A percentile compares a stretch with the other conserved stretches of the same genome.
Conservation (phyloP, 2,113 vertebrate species). For the Dicerorhinus sumatrensis region DNA sequence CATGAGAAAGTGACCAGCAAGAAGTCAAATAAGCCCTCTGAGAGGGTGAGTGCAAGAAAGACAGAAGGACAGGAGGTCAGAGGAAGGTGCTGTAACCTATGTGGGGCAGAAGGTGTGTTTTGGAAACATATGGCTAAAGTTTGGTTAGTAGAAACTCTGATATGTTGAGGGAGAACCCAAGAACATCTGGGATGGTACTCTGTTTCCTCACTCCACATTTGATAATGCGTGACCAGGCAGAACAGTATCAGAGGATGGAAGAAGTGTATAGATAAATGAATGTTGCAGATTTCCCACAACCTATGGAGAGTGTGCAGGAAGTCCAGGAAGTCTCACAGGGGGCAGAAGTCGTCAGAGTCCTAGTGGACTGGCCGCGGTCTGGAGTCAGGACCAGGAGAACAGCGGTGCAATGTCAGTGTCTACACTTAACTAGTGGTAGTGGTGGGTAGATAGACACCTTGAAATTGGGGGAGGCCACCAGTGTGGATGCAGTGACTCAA, state of each 20-base stretch:
- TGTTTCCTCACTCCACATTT: neutral
- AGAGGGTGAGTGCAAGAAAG: neutral
- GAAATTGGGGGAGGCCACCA: rapidly evolving
- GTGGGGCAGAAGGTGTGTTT: neutral
- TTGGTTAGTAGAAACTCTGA: neutral
- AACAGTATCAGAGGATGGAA: neutral
- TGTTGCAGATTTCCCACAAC: neutral
- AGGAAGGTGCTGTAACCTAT: neutral
- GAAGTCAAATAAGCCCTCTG: neutral
- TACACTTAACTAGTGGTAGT: neutral
- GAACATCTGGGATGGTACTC: neutral
- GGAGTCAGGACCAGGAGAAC: neutral
- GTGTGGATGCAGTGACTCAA: neutral
- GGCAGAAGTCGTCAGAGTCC: neutral
- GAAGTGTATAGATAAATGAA: neutral
- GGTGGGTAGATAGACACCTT: neutral
- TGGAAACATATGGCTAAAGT: neutral
- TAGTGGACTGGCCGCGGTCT: neutral
- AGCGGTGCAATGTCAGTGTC: neutral
- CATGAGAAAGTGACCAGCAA: neutral
- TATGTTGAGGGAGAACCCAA: neutral
- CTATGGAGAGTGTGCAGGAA: neutral
- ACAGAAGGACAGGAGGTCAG: neutral
- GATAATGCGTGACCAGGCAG: neutral
- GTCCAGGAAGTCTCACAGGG: neutral